Base-by-base conservation (phyloP, 2,113 vertebrate species). In the Saguinus imperator region DNA sequence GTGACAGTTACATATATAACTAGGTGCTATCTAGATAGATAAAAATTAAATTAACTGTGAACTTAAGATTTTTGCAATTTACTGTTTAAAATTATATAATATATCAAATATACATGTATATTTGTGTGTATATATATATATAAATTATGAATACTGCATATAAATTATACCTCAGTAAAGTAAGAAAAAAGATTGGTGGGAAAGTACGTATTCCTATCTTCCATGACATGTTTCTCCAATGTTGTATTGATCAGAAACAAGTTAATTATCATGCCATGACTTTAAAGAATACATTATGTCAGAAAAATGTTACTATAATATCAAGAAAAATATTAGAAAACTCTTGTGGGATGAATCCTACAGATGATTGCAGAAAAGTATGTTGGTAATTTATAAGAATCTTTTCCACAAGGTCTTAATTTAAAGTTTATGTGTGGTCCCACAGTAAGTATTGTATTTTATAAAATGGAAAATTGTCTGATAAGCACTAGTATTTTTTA, bases 391-490 rank as follows among this genome's bases (percentile, higher is more conserved):
- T 88, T 96, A 27, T 57, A 92, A 92, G n/a, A 96, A 70, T 95
- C 7, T 3, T 92, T 83, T 94, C 82, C 80, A 94, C 57, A 84
- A 95, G 50, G 66, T 76, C 83, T 86, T 94, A 82, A 88, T 96
- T 95, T 93, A 95, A 91, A 75, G 20, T 85, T 95, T 94, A 83
- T 93, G 87, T 95, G 90, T 97, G 57, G 66, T 96, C 82, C 84
- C 96, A 76, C 29, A 91, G 43, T 32, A 79, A 89, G 57, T 50
- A 89, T 13, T 95, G 50, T 55, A 81, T 96, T 88, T 83, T 48
- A 68, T 0, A 16, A 61, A 76, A 90, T 91, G 94, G 64, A 12
- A 94, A 90, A 75, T 7, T 0, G 12, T 97, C 89, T 97, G 95
- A 94, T 94, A 79, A 97, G 52, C 27, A 75, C 93, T 81, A 94